Evolutionary conservation across 2,888 invertebrate genomes (phyloP), one percentile per base, ranked within the genome.

Genomic region (Campoletis raptor): DNA sequence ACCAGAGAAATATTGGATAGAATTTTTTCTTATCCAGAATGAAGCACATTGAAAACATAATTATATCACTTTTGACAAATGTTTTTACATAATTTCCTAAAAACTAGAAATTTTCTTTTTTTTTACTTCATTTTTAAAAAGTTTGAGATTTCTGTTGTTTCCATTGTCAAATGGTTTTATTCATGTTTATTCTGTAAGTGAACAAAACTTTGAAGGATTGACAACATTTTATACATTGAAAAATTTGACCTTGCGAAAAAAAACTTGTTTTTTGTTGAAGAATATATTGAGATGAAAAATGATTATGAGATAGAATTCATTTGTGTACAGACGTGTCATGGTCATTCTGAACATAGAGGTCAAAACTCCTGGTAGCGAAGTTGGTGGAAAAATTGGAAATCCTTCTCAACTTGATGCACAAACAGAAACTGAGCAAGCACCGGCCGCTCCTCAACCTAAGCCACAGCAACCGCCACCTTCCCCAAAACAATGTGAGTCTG

Each of bases 321-420:
- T 85, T 94, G 94, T 84, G 93, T 10, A 70, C 15, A 98, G 98
- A 91, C 96, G 97, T 81, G 97, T 99, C 0, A 96, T 99, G 94
- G 97, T 99, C 7, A 96, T 99, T 77, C 94, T 98, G 85, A 98
- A 97, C 83, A 91, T 98, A 69, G 96, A 97, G 37, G 96, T 98
- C 12, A 88, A 98, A 37, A 95, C 96, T 64, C 95, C 96, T 37
- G 99, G 98, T 0, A 93, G 94, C 36, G 96, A 97, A 92, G 97
- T 98, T 1, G 96, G 96, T 0, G 94, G 94, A 83, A 97, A 96
- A 94, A 95, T 99, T 84, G 99, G 99, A 0, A 96, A 97, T 91
- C 98, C 99, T 0, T 96, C 96, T 90, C 95, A 95, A n/a, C 87
- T 93, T 18, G 94, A 93, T 42, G 86, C 85, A 52, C 80, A 90